These are phyloP conservation scores for Takifugu rubripes DNA, from an alignment of 2,797 vertebrate species.

Conservation along the genomic window DNA sequence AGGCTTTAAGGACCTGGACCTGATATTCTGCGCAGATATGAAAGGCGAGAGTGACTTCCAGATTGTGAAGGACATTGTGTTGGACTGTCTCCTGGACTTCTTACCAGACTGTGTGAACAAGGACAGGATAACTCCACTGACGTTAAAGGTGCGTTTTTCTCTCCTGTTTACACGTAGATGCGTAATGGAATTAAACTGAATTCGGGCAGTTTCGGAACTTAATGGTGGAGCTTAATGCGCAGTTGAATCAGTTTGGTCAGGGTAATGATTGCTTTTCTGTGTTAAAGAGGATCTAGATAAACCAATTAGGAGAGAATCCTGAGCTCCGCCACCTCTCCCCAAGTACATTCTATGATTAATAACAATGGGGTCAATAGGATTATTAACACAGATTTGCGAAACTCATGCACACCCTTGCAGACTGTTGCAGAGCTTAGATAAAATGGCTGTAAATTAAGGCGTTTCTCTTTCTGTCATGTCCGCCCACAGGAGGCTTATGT, in stretches of 20 bases:
- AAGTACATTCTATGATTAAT: constrained; percentile 30
- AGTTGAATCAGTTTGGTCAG: constrained; percentile 56
- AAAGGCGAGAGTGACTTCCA: constrained; percentile 95
- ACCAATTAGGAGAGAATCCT: constrained; percentile 68
- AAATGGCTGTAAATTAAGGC: background rate
- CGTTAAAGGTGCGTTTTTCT: constrained; percentile 85
- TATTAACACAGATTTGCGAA: constrained; percentile 11
- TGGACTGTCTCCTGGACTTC: constrained; percentile 98
- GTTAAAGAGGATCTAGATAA: constrained; percentile 75
- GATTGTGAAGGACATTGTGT: constrained; percentile 95
- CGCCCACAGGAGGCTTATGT: constrained; percentile 88
- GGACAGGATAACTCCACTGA: constrained; percentile 93
- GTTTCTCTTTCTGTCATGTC: constrained; percentile 4
- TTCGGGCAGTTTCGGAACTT: constrained; percentile 19
- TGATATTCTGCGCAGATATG: constrained; percentile 96
- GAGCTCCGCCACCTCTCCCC: constrained; percentile 48
- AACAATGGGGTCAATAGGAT: constrained; percentile 32
- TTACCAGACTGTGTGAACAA: constrained; percentile 97
- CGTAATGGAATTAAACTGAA: constrained; percentile 22
- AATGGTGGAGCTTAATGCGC: constrained; percentile 22
- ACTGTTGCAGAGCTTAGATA: background rate
- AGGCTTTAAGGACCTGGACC: constrained; percentile 97
- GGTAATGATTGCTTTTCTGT: constrained; percentile 55
- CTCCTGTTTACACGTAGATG: constrained; percentile 17
- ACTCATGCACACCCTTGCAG: too few species aligned